Evolutionary conservation across 2,797 vertebrate species (phyloP).

Genomic region (Furcifer pardalis): DNA sequence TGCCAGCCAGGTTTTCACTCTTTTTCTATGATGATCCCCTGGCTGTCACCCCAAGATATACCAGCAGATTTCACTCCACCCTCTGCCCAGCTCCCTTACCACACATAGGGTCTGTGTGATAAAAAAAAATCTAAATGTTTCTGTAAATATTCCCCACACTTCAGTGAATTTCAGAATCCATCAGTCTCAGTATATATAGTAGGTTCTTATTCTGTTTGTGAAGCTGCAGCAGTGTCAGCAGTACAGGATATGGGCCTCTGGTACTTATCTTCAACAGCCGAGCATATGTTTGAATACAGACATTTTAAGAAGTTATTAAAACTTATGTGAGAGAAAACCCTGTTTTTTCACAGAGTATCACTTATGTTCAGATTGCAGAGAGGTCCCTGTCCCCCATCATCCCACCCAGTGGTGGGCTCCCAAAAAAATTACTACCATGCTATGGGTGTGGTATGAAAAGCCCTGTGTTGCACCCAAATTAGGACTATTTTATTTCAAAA

Average conservation of each 20-base stretch:
- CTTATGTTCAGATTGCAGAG: neutral
- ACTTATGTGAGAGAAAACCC: neutral
- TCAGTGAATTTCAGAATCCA: neutral
- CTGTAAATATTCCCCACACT: neutral
- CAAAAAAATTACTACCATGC: no score
- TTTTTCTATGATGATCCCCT: neutral
- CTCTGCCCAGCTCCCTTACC: neutral
- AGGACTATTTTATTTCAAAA: no score
- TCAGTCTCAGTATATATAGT: neutral
- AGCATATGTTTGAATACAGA: constrained; percentile 1
- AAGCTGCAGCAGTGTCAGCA: neutral
- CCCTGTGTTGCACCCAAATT: no score
- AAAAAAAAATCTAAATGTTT: neutral
- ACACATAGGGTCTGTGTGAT: neutral
- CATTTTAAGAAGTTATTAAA: neutral
- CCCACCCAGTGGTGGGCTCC: no score
- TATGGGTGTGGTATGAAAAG: no score
- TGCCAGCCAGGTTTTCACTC: no score
- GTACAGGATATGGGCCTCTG: neutral
- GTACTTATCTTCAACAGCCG: neutral
- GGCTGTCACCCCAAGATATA: neutral
- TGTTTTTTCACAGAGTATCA: neutral
- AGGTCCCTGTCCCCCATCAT: no score
- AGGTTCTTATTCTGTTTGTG: neutral
- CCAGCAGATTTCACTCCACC: neutral